phyloP scores from a whole-genome alignment of 1,140 invertebrate species.

The Phortica variegata region DNA sequence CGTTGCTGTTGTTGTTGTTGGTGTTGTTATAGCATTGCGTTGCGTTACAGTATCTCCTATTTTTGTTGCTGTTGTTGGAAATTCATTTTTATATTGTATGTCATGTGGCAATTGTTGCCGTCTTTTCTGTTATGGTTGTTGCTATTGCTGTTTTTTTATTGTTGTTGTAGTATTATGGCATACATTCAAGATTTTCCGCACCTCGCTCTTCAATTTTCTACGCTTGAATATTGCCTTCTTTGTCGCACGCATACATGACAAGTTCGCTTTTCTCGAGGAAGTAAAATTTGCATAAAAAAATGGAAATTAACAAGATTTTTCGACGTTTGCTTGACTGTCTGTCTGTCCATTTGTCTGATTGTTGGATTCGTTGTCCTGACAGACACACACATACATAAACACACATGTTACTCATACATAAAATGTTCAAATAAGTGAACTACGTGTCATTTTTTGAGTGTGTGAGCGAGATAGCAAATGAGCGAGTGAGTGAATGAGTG shows the following conservation, averaged over 20 bases:
- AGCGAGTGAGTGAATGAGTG: too few relatives aligned
- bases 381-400: too few relatives aligned
- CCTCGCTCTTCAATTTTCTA: constrained; percentile 5
- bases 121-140: too few relatives aligned
- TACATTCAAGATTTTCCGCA: constrained; percentile 45
- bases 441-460: too few relatives aligned
- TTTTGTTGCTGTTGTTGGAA: constrained; percentile 4
- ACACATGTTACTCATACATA: too few relatives aligned
- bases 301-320: constrained; percentile 55
- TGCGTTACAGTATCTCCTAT: too few relatives aligned
- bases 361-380: too few relatives aligned
- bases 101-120: constrained; percentile 8
- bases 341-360: constrained; percentile 32
- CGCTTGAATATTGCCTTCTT: constrained; percentile 36
- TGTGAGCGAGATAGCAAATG: too few relatives aligned
- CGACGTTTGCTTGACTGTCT: constrained; percentile 30
- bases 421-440: too few relatives aligned
- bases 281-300: constrained; percentile 56
- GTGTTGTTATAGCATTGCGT: too few relatives aligned
- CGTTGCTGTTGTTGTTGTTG: constrained; percentile 10
- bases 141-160: constrained; percentile 22
- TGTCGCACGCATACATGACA: constrained; percentile 22
- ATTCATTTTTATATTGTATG: too few relatives aligned
- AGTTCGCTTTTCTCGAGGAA: constrained; percentile 41
- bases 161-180: constrained; percentile 10